phyloP scores from a whole-genome alignment of 2,113 vertebrate species.

The Hydrolagus affinis region DNA sequence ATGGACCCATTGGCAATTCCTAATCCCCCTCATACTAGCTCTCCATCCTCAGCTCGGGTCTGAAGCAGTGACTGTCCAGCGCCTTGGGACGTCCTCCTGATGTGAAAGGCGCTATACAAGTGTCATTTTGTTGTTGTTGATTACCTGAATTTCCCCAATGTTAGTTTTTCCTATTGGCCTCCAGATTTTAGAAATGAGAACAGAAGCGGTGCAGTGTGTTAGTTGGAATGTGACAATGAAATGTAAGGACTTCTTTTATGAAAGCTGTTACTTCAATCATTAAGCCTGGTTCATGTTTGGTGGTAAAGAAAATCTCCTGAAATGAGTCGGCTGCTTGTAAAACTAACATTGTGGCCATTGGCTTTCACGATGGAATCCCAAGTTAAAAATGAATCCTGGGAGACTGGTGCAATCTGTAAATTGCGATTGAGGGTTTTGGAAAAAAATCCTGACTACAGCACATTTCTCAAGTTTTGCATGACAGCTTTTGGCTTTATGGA shows the following conservation, averaged over 20 bases:
- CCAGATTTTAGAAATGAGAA: too few species aligned
- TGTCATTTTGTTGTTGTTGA: too few species aligned
- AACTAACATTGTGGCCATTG: neutral
- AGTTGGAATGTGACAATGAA: neutral
- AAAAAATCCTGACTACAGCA: neutral
- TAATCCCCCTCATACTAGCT: too few species aligned
- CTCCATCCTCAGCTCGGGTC: too few species aligned
- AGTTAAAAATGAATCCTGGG: neutral
- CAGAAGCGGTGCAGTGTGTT: neutral
- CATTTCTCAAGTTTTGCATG: neutral
- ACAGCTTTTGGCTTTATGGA: neutral
- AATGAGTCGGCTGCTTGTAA: neutral
- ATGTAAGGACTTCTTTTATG: neutral
- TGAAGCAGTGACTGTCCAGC: too few species aligned
- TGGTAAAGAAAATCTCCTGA: neutral
- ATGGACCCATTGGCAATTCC: too few species aligned
- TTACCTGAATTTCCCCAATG: too few species aligned
- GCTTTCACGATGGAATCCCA: neutral
- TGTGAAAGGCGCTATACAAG: too few species aligned
- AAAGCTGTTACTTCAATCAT: neutral
- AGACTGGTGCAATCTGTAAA: neutral
- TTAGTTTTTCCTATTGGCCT: too few species aligned
- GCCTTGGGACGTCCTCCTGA: too few species aligned
- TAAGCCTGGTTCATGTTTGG: neutral
- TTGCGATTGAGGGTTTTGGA: neutral